Conservation (phyloP, 2,888 invertebrate species). For the Octodonta nipae region DNA sequence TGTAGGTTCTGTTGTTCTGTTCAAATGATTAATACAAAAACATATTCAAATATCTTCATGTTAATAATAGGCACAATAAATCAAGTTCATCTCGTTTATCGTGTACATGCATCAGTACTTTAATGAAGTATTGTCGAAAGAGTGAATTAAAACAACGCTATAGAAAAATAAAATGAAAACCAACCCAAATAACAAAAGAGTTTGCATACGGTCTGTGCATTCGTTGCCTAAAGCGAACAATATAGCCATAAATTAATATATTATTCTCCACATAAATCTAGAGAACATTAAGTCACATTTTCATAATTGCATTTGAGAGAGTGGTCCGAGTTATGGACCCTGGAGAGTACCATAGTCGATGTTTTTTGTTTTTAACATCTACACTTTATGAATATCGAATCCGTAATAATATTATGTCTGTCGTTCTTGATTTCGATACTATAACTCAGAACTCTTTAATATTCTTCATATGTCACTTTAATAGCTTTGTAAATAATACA, state of each 20-base stretch:
- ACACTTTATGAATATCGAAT: constrained; percentile 3
- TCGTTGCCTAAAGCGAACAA: constrained; percentile 26
- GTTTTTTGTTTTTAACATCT: constrained; percentile 4
- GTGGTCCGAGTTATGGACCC: too few species aligned
- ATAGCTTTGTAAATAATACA: too few species aligned
- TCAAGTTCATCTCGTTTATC: too few species aligned
- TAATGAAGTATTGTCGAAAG: too few species aligned
- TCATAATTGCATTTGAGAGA: constrained; percentile 36
- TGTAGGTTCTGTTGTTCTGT: too few species aligned
- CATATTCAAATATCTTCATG: too few species aligned
- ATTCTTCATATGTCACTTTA: too few species aligned
- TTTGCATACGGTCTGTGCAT: constrained; percentile 1
- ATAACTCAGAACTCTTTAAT: too few species aligned
- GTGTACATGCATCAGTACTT: too few species aligned
- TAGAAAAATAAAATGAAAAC: constrained; percentile 1
- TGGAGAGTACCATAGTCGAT: not conserved
- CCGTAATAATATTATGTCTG: constrained; percentile 25
- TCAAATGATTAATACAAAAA: too few species aligned
- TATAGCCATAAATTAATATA: constrained; percentile 36
- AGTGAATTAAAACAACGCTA: too few species aligned
- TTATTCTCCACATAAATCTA: constrained; percentile 35
- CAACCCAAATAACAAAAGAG: constrained; percentile 1
- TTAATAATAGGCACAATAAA: too few species aligned
- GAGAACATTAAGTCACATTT: constrained; percentile 37
- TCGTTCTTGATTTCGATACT: constrained; percentile 14